Base-by-base conservation (phyloP, 2,113 vertebrate species). In the Ranitomeya imitator region DNA sequence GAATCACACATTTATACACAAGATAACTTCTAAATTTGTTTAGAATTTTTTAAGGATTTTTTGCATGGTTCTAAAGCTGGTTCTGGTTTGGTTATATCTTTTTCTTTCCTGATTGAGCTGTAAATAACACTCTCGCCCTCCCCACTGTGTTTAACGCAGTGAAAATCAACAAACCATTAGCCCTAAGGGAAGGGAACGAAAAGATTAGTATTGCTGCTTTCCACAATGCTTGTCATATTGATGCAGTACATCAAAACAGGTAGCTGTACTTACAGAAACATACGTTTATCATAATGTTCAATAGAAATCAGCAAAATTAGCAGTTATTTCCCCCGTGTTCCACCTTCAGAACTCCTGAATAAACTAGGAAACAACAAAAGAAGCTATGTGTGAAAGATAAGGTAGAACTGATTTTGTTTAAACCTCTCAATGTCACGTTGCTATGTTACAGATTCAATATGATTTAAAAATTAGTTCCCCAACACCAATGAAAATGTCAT, bases 391-490 rank as follows among this genome's bases (percentile, higher is more conserved):
- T 69, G 6, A 26, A 71, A 31, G 10, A 14, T 23, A 71, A 71
- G 37, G 69, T n/a, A 73, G 14, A 37, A 37, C 14, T 37, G 69
- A 73, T 37, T 15, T 31, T 12, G 26, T 71, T 71, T 15, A 73
- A 31, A 16, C 5, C 26, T 18, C 31, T 73, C 31, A 73, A 71
- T 31, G 12, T 71, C 69, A 73, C 2, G 31, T 73, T 73, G 69
- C 31, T 16, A 37, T 31, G 15, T 73, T 37, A 73, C 26, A 73
- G 31, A 73, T 73, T 1, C 13, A 73, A 73, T 73, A 18, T 73
- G 69, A 37, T 37, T 73, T 73, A 73, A 73, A 73, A 73, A 73
- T 31, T 73, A 73, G 69, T 73, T 73, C 31, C 69, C 26, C 26
- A 37, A 18, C 31, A 15, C 26, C 31, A 15, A 73, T 73, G 69